Percentiles rank a stretch among this genome's conserved stretches.
Conservation (phyloP, 2,888 invertebrate genomes). For the Perizoma affinitatum region DNA sequence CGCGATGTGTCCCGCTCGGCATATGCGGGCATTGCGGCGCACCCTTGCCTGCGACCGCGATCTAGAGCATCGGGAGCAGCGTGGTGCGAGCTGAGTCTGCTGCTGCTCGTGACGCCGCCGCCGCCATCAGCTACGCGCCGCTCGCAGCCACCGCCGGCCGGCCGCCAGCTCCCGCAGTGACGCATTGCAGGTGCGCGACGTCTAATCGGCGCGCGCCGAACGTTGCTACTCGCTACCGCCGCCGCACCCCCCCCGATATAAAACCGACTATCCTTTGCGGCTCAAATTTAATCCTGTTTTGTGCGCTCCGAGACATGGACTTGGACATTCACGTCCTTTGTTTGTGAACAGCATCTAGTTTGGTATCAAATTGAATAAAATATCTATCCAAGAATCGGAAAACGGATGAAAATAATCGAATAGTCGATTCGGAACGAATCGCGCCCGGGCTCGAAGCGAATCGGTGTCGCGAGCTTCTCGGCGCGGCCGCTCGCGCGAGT, state of each 20-base stretch:
- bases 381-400: conserved; percentile 53
- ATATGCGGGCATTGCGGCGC: conserved; percentile 59
- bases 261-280: conserved; percentile 86
- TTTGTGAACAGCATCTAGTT: conserved; percentile 58
- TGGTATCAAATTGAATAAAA: conserved; percentile 47
- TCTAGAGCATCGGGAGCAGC: conserved; percentile 60
- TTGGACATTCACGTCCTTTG: conserved; percentile 68
- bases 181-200: conserved; percentile 94
- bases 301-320: conserved; percentile 83
- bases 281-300: conserved; percentile 85
- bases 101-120: conserved; percentile 44
- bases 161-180: conserved; percentile 79
- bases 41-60: conserved; percentile 57
- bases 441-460: conserved; percentile 73
- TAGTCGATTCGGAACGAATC: conserved; percentile 77
- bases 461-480: conserved; percentile 77
- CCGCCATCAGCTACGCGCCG: conserved; percentile 45
- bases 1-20: conserved; percentile 20
- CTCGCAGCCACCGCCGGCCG: conserved; percentile 52
- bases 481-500: conserved; percentile 80
- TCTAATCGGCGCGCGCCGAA: conserved; percentile 90
- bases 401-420: conserved; percentile 78
- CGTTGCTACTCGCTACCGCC: conserved; percentile 86
- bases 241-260: conserved; percentile 89
- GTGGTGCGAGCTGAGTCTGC: conserved; percentile 43